Conservation (phyloP, 2,888 invertebrate species). For the Hirudinaria manillensis region DNA sequence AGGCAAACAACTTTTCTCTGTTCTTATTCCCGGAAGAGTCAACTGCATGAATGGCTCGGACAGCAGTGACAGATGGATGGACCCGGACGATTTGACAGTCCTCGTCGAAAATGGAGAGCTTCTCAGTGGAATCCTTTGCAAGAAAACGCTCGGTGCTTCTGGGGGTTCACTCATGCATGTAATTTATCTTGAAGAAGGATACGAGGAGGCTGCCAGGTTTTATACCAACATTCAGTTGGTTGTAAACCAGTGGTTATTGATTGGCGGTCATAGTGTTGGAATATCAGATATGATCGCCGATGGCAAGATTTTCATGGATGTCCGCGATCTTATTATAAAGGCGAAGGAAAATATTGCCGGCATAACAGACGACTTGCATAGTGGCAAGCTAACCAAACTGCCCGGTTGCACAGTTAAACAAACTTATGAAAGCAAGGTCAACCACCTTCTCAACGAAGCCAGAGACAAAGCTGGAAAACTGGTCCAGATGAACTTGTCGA, state of each 20-base stretch:
- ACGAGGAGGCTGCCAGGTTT: slow-evolving; percentile 71
- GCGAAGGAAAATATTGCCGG: slow-evolving; percentile 65
- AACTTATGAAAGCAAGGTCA: slow-evolving; percentile 96
- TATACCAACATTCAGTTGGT: slow-evolving; percentile 99
- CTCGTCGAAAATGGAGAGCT: slow-evolving; percentile 96
- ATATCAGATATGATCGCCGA: slow-evolving; percentile 99
- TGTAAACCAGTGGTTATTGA: slow-evolving; percentile 91
- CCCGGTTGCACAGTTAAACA: slow-evolving; percentile 90
- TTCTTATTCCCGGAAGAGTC: slow-evolving; percentile 92
- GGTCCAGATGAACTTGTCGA: slow-evolving; percentile 96
- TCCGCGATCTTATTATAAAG: slow-evolving; percentile 93
- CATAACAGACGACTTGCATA: neutral
- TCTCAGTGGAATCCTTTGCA: slow-evolving; percentile 95
- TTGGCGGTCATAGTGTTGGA: slow-evolving; percentile 87
- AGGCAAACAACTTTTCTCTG: slow-evolving; percentile 88
- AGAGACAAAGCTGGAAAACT: slow-evolving; percentile 99
- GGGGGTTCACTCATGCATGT: slow-evolving; percentile 96
- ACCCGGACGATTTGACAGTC: slow-evolving; percentile 58
- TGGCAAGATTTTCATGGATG: slow-evolving; percentile 93
- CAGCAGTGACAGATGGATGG: neutral
- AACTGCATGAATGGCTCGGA: slow-evolving; percentile 68
- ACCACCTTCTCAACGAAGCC: slow-evolving; percentile 96
- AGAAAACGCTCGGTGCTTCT: slow-evolving; percentile 91
- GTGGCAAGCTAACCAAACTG: neutral
- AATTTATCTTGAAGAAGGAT: slow-evolving; percentile 74